Evolutionary conservation across 64 coral and sea anemone species (phyloP).

Genomic region (Porites lutea): DNA sequence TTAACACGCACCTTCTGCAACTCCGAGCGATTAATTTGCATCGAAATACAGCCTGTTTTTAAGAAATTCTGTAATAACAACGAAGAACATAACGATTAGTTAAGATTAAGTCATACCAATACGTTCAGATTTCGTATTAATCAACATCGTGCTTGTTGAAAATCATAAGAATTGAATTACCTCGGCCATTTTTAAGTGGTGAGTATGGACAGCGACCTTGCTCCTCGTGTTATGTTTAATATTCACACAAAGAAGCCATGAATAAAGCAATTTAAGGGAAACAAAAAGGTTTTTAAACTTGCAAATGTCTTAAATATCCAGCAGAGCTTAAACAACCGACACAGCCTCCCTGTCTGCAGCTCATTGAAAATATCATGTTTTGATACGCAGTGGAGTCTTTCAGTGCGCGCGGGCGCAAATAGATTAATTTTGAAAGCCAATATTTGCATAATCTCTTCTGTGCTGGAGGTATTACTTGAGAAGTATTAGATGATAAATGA

Average conservation of each 20-base stretch:
- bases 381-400: not conserved
- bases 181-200: conserved; percentile 43
- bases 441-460: not conserved
- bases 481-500: not conserved
- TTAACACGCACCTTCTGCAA: conserved; percentile 95
- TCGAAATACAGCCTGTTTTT: conserved; percentile 79
- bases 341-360: not conserved
- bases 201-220: not conserved
- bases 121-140: not conserved
- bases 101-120: not conserved
- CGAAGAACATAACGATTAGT: not conserved
- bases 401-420: conserved; percentile 5
- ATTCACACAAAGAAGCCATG: conserved; percentile 4
- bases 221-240: not conserved
- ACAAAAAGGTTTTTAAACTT: conserved; percentile 16
- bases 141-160: not conserved
- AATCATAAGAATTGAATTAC: conserved; percentile 17
- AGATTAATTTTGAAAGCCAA: no score
- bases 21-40: conserved; percentile 90
- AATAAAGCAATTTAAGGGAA: conserved; percentile 1
- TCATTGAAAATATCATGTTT: conserved; percentile 1
- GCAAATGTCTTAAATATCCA: conserved; percentile 24
- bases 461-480: not conserved
- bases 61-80: conserved; percentile 38
- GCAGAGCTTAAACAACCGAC: conserved; percentile 31